Evolutionary conservation across 2,113 vertebrate genomes (phyloP).

Genomic region (Pollachius pollachius): DNA sequence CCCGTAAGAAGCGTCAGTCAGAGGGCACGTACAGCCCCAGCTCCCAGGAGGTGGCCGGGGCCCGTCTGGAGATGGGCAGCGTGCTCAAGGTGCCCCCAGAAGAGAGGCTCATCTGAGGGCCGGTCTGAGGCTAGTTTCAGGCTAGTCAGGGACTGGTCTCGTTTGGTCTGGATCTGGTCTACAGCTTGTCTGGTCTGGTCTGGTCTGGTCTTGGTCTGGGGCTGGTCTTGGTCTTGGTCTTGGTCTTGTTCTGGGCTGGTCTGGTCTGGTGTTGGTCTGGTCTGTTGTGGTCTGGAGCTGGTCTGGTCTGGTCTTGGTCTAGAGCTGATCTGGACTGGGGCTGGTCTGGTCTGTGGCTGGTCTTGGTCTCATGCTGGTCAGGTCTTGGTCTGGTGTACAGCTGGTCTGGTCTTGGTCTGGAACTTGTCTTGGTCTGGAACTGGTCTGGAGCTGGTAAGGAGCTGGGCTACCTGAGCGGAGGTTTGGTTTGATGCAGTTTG

Average conservation of each 20-base stretch:
- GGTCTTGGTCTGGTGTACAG: too few relatives aligned
- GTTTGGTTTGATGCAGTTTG: too few relatives aligned
- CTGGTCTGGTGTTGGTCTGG: neutral
- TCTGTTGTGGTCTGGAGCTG: neutral
- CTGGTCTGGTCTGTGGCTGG: neutral
- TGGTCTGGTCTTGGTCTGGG: neutral
- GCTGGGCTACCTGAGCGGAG: too few relatives aligned
- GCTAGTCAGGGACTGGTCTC: neutral
- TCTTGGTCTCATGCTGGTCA: neutral
- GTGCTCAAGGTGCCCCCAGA: slow-evolving; percentile 96
- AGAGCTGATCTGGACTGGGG: neutral
- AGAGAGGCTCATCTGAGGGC: slow-evolving; percentile 85
- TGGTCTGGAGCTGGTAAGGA: neutral
- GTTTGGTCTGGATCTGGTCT: neutral
- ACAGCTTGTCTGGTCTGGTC: too few relatives aligned
- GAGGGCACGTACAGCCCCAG: slow-evolving; percentile 98
- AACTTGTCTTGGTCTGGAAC: too few relatives aligned
- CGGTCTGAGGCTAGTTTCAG: neutral
- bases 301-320: neutral
- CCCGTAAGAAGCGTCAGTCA: slow-evolving; percentile 90
- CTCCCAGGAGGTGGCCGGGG: slow-evolving; percentile 93
- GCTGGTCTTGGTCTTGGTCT: neutral
- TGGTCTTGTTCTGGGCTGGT: neutral
- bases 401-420: neutral
- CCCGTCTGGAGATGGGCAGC: slow-evolving; percentile 95